Conservation (phyloP, 2,113 vertebrate genomes). For the Pollachius pollachius region DNA sequence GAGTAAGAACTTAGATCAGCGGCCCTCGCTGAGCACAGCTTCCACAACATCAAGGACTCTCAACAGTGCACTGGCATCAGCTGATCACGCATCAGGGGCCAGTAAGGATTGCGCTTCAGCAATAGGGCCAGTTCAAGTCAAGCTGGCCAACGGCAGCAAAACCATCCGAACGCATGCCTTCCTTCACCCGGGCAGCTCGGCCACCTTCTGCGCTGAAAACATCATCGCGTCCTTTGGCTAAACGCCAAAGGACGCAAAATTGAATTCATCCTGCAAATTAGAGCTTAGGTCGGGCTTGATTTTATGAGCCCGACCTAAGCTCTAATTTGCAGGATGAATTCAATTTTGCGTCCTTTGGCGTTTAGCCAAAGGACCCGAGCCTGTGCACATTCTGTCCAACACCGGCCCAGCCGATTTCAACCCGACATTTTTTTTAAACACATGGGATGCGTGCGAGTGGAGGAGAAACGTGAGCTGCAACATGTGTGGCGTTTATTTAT, state of each 20-base stretch:
- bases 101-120: neutral
- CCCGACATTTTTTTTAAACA: too few relatives aligned
- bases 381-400: too few relatives aligned
- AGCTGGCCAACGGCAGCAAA: neutral
- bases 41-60: neutral
- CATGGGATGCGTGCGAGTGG: too few relatives aligned
- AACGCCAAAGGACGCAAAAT: slow-evolving; percentile 1
- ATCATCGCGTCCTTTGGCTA: neutral
- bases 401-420: too few relatives aligned
- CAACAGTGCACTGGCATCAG: neutral
- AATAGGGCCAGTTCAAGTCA: neutral
- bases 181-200: neutral
- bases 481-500: too few relatives aligned
- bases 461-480: too few relatives aligned
- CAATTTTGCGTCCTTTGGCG: too few relatives aligned
- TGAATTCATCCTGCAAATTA: neutral
- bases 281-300: too few relatives aligned
- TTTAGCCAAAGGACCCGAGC: too few relatives aligned
- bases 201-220: neutral
- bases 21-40: neutral
- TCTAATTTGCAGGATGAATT: too few relatives aligned
- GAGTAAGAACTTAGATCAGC: neutral
- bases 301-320: too few relatives aligned
- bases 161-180: neutral
- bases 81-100: neutral